Evolutionary conservation across 2,888 invertebrate genomes (phyloP).

Genomic region (Blastobasis lacticolella): DNA sequence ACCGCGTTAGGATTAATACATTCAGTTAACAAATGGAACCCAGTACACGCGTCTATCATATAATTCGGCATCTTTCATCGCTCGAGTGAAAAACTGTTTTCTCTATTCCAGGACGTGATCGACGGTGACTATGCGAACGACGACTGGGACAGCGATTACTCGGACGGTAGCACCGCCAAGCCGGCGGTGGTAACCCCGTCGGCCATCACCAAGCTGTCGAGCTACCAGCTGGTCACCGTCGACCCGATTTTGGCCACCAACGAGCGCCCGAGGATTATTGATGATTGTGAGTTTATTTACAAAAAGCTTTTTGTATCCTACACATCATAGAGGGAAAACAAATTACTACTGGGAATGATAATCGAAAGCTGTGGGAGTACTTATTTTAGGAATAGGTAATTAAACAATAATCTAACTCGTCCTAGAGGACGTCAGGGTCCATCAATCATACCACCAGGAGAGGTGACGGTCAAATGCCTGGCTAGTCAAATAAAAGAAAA

Average conservation of each 20-base stretch:
- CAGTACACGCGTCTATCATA: too few species aligned
- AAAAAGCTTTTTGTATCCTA: background rate
- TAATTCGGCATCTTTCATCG: too few species aligned
- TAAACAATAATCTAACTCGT: too few species aligned
- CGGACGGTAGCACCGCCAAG: slow-evolving; percentile 28
- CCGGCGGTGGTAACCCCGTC: slow-evolving; percentile 41
- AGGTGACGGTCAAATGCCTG: too few species aligned
- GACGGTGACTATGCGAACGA: slow-evolving; percentile 45
- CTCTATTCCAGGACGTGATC: slow-evolving; percentile 24
- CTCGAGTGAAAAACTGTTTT: slow-evolving; percentile 5
- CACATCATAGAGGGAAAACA: background rate
- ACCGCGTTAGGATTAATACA: too few species aligned
- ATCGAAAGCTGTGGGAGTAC: too few species aligned
- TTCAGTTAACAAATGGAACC: too few species aligned
- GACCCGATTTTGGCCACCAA: slow-evolving; percentile 56
- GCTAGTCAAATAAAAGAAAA: too few species aligned
- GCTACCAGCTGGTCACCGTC: slow-evolving; percentile 33
- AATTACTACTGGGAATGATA: too few species aligned
- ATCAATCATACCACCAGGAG: too few species aligned
- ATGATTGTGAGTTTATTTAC: slow-evolving; percentile 32
- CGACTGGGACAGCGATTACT: slow-evolving; percentile 31
- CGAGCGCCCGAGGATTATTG: slow-evolving; percentile 49
- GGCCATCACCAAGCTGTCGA: slow-evolving; percentile 35
- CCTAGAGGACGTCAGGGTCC: too few species aligned
- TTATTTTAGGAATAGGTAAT: too few species aligned